These are phyloP conservation scores for Hydropotes inermis DNA, from an alignment of 2,113 vertebrate genomes.

Conservation along the genomic window DNA sequence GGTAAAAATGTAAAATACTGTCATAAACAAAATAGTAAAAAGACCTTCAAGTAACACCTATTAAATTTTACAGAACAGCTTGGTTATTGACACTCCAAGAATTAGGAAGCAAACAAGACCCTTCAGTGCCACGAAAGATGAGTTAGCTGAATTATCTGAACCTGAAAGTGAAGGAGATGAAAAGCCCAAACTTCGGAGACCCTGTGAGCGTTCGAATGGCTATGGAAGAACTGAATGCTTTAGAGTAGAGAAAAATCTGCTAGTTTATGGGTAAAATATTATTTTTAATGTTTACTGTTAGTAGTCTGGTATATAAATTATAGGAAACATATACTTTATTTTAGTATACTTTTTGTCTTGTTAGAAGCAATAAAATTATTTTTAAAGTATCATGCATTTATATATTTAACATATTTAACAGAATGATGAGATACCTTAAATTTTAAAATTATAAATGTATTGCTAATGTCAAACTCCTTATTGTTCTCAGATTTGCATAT, in stretches of 20 bases:
- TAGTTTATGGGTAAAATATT: constrained; percentile 93
- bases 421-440: background rate
- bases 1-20: constrained; percentile 8
- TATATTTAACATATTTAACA: background rate
- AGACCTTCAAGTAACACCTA: constrained; percentile 9
- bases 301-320: background rate
- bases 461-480: background rate
- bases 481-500: background rate
- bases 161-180: constrained; percentile 94
- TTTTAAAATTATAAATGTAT: background rate
- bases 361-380: background rate
- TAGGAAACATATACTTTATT: background rate
- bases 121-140: constrained; percentile 97
- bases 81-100: constrained; percentile 98
- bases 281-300: background rate
- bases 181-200: constrained; percentile 93
- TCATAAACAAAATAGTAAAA: background rate
- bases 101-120: constrained; percentile 97
- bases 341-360: background rate
- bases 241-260: constrained; percentile 96
- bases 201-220: constrained; percentile 91
- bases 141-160: constrained; percentile 95
- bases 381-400: background rate
- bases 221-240: constrained; percentile 98
- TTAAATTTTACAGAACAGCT: constrained; percentile 91